Evolutionary conservation across 2,888 invertebrate genomes (phyloP).

Genomic region (Apoda limacodes): DNA sequence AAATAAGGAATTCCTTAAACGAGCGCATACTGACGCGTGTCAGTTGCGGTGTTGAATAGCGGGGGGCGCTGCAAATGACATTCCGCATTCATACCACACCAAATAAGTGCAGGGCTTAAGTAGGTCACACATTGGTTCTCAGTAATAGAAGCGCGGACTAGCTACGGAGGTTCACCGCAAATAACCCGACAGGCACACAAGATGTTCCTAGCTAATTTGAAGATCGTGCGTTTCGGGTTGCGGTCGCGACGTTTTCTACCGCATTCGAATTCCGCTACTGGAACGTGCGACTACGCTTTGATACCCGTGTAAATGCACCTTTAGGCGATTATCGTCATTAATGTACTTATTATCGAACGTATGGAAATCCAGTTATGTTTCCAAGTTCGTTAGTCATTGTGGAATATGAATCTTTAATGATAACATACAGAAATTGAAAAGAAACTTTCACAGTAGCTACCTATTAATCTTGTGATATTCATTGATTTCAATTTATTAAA

Average conservation of each 20-base stretch:
- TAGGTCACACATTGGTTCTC: slow-evolving; percentile 55
- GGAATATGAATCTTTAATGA: no score
- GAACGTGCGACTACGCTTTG: no score
- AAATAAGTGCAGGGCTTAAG: slow-evolving; percentile 47
- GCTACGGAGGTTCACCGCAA: slow-evolving; percentile 47
- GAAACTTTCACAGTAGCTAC: no score
- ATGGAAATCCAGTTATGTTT: no score
- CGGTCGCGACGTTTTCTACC: slow-evolving; percentile 49
- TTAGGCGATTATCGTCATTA: no score
- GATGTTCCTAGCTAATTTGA: slow-evolving; percentile 53
- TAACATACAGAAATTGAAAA: no score
- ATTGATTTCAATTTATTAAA: no score
- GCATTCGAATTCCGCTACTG: slow-evolving; percentile 46
- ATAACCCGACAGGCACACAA: slow-evolving; percentile 45
- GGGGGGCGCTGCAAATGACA: slow-evolving; percentile 47
- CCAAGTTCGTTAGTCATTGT: no score
- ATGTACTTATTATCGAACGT: no score
- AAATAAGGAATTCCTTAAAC: slow-evolving; percentile 38
- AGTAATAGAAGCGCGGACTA: slow-evolving; percentile 47
- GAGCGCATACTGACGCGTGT: slow-evolving; percentile 35
- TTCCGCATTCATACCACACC: slow-evolving; percentile 47
- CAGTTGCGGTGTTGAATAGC: slow-evolving; percentile 52
- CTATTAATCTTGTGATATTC: no score
- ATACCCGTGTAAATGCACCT: no score
- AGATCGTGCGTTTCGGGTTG: slow-evolving; percentile 50